Percentiles rank a stretch among this genome's conserved stretches.
Evolutionary conservation across 2,113 vertebrate species (phyloP).

Genomic region (Lycocorax pyrrhopterus): DNA sequence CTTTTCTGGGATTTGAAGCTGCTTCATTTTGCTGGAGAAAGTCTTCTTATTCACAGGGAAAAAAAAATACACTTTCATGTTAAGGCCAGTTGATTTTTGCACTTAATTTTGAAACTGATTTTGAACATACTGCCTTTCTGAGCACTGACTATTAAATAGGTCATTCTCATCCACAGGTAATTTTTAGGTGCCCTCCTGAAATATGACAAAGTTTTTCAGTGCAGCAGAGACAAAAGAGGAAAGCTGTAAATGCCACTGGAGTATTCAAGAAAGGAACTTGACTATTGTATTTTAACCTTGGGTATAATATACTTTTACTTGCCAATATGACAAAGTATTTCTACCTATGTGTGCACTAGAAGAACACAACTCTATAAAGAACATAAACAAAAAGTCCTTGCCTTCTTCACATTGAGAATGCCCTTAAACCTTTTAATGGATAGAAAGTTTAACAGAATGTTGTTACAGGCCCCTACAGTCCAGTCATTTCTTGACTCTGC

Average conservation of each 20-base stretch:
- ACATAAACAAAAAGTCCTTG: neutral
- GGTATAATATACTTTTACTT: neutral
- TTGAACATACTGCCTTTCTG: neutral
- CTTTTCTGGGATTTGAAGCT: neutral
- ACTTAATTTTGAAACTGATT: neutral
- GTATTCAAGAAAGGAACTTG: neutral
- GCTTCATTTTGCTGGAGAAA: neutral
- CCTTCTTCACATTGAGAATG: neutral
- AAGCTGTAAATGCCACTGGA: neutral
- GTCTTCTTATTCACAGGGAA: neutral
- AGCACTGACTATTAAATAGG: neutral
- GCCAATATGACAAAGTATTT: neutral
- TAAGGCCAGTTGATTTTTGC: neutral
- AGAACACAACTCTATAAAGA: neutral
- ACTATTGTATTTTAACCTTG: neutral
- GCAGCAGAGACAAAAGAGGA: neutral
- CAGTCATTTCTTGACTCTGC: neutral
- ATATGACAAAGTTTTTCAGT: neutral
- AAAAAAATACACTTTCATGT: neutral
- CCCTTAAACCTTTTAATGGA: neutral
- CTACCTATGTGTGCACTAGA: neutral
- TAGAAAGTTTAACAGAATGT: neutral
- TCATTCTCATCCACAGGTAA: neutral
- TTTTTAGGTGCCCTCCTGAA: neutral
- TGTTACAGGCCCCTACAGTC: neutral